Percentiles rank a stretch among this genome's conserved stretches.
phyloP scores from a whole-genome alignment of 1,140 invertebrate genomes.

The Hirudo medicinalis region DNA sequence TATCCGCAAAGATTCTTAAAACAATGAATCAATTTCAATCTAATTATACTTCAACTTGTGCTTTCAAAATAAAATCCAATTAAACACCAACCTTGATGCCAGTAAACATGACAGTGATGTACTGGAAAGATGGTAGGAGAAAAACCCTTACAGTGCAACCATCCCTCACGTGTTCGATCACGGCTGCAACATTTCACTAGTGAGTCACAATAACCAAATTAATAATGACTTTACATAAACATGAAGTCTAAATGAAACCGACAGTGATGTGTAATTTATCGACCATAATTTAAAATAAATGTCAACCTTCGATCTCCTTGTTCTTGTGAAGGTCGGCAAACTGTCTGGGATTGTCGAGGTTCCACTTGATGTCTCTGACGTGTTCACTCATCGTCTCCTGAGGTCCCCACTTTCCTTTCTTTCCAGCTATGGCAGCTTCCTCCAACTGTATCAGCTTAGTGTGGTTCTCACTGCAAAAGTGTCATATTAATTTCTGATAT shows the following conservation, averaged over 20 bases:
- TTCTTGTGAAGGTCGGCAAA: constrained; percentile 66
- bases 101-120: constrained; percentile 82
- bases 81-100: constrained; percentile 47
- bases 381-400: constrained; percentile 48
- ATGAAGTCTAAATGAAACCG: too few species aligned
- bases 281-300: not conserved
- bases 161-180: constrained; percentile 89
- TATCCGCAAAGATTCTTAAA: too few species aligned
- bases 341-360: constrained; percentile 62
- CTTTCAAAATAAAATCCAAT: not conserved
- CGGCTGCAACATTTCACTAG: constrained; percentile 46
- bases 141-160: constrained; percentile 84
- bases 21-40: too few species aligned
- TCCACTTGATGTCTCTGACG: constrained; percentile 73
- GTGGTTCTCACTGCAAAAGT: constrained; percentile 36
- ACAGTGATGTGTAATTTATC: too few species aligned
- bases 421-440: constrained; percentile 68
- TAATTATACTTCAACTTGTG: too few species aligned
- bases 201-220: not conserved
- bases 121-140: constrained; percentile 67
- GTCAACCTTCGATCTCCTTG: constrained; percentile 55
- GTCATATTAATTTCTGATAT: not conserved
- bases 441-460: constrained; percentile 67
- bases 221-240: too few species aligned
- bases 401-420: constrained; percentile 67